Evolutionary conservation across 2,888 invertebrate species (phyloP).

Genomic region (Entomobrya multifasciata): DNA sequence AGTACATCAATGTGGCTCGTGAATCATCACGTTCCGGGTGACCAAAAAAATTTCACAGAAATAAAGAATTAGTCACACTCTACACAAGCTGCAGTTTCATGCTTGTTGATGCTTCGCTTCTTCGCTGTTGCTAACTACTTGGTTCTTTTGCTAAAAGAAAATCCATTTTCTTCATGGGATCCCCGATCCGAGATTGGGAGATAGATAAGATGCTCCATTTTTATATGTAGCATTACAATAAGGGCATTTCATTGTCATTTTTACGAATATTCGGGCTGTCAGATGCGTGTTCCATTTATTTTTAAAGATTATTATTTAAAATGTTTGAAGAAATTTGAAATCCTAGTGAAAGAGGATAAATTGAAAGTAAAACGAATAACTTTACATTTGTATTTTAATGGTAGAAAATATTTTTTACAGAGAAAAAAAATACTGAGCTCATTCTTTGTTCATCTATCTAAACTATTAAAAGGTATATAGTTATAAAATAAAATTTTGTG

Average conservation of each 20-base stretch:
- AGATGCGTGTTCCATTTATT: no score
- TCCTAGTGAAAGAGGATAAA: no score
- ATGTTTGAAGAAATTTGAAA: no score
- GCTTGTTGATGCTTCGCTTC: slow-evolving; percentile 3
- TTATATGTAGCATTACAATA: not conserved
- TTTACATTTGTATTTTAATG: no score
- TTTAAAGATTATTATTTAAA: no score
- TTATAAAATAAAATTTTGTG: no score
- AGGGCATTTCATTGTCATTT: slow-evolving; percentile 25
- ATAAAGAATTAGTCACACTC: slow-evolving; percentile 74
- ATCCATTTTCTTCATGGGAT: not conserved
- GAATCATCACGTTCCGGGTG: slow-evolving; percentile 71
- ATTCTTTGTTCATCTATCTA: no score
- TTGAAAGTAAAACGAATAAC: no score
- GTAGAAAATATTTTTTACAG: no score
- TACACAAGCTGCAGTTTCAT: slow-evolving; percentile 55
- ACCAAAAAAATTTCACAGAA: slow-evolving; percentile 68
- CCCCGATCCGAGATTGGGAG: slow-evolving; percentile 44
- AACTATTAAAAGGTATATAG: no score
- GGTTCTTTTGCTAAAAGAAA: not conserved
- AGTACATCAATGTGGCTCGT: slow-evolving; percentile 55
- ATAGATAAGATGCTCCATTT: slow-evolving; percentile 67
- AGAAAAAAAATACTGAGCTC: no score
- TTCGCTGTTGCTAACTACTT: slow-evolving; percentile 31
- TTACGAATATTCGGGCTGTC: no score